These are phyloP conservation scores for Cavia porcellus DNA, from an alignment of 2,113 vertebrate species.

Conservation along the genomic window DNA sequence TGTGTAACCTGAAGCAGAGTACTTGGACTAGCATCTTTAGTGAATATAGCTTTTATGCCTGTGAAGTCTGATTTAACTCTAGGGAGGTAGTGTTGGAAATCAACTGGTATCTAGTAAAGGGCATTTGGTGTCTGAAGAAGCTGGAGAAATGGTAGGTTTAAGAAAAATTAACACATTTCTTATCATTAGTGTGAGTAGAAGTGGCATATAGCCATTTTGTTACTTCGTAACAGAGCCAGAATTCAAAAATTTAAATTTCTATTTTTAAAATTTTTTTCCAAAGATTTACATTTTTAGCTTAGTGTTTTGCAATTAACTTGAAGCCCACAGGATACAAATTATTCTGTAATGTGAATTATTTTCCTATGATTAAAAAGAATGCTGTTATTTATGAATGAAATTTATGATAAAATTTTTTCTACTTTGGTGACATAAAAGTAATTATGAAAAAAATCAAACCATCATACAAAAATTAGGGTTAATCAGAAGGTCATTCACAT, in stretches of 20 bases:
- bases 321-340: background rate
- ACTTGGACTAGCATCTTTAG: background rate
- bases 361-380: slow-evolving; percentile 60
- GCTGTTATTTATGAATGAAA: slow-evolving; percentile 55
- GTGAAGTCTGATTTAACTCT: background rate
- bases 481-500: slow-evolving; percentile 49
- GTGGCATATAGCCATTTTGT: background rate
- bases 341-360: slow-evolving; percentile 43
- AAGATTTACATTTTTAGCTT: slow-evolving; percentile 34
- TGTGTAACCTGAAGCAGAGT: background rate
- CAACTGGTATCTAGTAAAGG: background rate
- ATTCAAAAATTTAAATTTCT: slow-evolving; percentile 44
- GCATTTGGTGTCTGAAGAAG: background rate
- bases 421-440: slow-evolving; percentile 41
- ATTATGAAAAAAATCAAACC: slow-evolving; percentile 40
- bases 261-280: background rate
- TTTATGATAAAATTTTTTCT: background rate
- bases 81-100: background rate
- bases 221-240: background rate
- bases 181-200: background rate
- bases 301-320: slow-evolving; percentile 54
- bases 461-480: background rate
- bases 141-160: background rate
- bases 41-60: background rate
- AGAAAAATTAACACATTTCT: background rate